Evolutionary conservation across 2,888 invertebrate genomes (phyloP).

Genomic region (Macaria notata): DNA sequence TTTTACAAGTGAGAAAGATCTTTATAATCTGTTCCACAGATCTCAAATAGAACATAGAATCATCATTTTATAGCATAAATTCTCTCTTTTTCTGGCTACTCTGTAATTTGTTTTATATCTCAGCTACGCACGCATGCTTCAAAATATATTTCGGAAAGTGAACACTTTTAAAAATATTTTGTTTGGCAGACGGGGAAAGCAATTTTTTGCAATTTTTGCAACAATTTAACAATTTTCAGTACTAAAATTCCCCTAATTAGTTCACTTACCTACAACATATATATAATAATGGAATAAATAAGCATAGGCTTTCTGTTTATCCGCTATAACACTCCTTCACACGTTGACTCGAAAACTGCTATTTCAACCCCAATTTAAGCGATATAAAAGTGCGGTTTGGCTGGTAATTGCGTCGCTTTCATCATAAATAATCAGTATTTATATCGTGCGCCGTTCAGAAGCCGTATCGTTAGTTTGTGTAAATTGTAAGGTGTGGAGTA

Average conservation of each 20-base stretch:
- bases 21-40: too few species aligned
- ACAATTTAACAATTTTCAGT: background rate
- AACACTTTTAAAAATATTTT: background rate
- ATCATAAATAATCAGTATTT: background rate
- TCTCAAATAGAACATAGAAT: too few species aligned
- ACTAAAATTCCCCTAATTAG: background rate
- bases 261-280: background rate
- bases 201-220: background rate
- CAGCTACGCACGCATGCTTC: too few species aligned
- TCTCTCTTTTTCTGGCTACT: too few species aligned
- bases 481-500: background rate
- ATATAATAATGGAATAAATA: background rate
- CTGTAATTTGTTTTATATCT: too few species aligned
- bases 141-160: background rate
- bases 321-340: background rate
- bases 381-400: too few species aligned
- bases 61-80: too few species aligned
- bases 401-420: too few species aligned
- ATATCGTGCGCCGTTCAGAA: background rate
- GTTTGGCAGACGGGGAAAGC: background rate
- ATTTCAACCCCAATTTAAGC: too few species aligned
- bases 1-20: too few species aligned
- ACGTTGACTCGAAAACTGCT: background rate
- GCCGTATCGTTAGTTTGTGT: background rate
- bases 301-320: background rate